Conservation (phyloP, 2,113 vertebrate genomes). For the Colaptes auratus region DNA sequence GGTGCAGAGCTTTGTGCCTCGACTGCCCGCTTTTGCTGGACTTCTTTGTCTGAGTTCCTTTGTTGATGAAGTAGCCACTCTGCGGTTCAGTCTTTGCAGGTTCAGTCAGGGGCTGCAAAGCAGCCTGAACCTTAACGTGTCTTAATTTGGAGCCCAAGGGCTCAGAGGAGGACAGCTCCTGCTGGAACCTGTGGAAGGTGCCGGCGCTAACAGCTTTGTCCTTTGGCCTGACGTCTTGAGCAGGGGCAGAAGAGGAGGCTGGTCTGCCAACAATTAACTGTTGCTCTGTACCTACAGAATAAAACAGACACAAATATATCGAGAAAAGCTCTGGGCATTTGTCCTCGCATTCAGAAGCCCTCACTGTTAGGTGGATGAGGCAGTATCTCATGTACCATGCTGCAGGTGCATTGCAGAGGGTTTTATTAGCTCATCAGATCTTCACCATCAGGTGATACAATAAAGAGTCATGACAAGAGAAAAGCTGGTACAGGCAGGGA, state of each 20-base stretch:
- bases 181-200: slow-evolving; percentile 66
- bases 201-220: slow-evolving; percentile 71
- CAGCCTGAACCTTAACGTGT: slow-evolving; percentile 50
- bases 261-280: slow-evolving; percentile 44
- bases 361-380: accelerated
- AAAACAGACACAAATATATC: background rate
- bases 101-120: slow-evolving; percentile 60
- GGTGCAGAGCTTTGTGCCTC: slow-evolving; percentile 61
- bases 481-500: background rate
- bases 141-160: slow-evolving; percentile 43
- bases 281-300: slow-evolving; percentile 73
- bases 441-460: background rate
- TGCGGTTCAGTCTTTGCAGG: slow-evolving; percentile 70
- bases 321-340: background rate
- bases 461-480: background rate
- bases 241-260: slow-evolving; percentile 65
- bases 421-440: background rate
- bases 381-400: accelerated
- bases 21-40: slow-evolving; percentile 75
- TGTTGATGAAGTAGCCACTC: slow-evolving; percentile 64
- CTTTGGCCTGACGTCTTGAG: slow-evolving; percentile 89
- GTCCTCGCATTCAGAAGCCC: background rate
- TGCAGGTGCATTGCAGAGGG: background rate
- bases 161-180: slow-evolving; percentile 68
- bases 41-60: slow-evolving; percentile 83